Percentiles rank a stretch among this genome's conserved stretches.
phyloP scores from a whole-genome alignment of 2,797 vertebrate genomes.

The Nyctibius grandis region DNA sequence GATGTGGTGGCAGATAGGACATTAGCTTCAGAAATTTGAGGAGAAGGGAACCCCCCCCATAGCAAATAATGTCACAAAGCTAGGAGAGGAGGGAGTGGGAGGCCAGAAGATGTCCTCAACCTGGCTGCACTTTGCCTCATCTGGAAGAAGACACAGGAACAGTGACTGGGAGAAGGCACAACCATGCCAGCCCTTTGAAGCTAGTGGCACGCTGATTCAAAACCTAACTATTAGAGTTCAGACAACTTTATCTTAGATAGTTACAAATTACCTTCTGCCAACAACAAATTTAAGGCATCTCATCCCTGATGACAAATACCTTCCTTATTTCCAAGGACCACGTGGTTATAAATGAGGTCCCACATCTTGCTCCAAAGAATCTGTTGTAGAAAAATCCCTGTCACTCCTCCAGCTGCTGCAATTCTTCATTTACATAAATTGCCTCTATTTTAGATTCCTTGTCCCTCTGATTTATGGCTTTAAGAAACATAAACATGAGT shows the following conservation, averaged over 20 bases:
- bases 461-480: constrained; percentile 15
- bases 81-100: background rate
- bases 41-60: background rate
- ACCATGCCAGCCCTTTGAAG: background rate
- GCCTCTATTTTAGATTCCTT: background rate
- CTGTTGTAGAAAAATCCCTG: background rate
- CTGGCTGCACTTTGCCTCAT: background rate
- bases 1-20: background rate
- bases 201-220: background rate
- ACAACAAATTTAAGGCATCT: background rate
- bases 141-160: background rate
- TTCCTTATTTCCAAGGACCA: background rate
- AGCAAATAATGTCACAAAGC: background rate
- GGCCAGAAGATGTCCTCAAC: background rate
- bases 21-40: background rate
- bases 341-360: background rate
- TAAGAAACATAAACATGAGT: constrained; percentile 24
- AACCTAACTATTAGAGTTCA: background rate
- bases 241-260: background rate
- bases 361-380: background rate
- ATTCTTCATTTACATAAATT: background rate
- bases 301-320: background rate
- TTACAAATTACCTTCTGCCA: constrained; percentile 9
- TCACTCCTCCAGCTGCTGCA: background rate
- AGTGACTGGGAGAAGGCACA: background rate